Evolutionary conservation across 2,888 invertebrate genomes (phyloP), one percentile per base, ranked within the genome.

Genomic region (Leucoma salicis): DNA sequence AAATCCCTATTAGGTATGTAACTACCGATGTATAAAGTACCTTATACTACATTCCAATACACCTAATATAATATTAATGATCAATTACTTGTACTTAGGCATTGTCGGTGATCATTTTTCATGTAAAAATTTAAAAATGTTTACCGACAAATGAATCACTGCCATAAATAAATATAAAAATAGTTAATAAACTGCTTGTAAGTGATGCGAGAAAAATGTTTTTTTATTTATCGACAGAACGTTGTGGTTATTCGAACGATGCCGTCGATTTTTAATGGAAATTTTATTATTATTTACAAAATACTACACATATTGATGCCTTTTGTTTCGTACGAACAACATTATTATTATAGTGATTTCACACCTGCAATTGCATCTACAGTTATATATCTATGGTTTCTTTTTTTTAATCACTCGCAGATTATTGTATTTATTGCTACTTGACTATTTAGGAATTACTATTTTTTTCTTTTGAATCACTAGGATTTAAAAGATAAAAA

Each of bases 1-100:
- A n/a, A n/a, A n/a, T 42, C 32, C 42, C 42, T 37, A 42, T 15
- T 37, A 33, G 28, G 42, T 37, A 42, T 33, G 27, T 47, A 53
- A 42, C 3, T 33, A 48, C 45, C 49, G 42, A 49, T 63, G 52
- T 61, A 57, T 57, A 62, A 61, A 53, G 39, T 53, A 49, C 49
- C 44, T 57, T 49, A 5, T 60, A 49, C 52, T 53, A 63, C 61
- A 58, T 62, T 57, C 63, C 56, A 61, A 57, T 59, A 58, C 42
- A 51, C 21, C 25, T 51, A 57, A 61, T 49, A 36, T 61, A 51
- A 61, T 46, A 83, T 78, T 82, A 86, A 85, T 84, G 83, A 83
- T 78, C 83, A 86, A 85, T 84, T 84, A 83, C 77, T 84, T 73
- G 82, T 86, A 85, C 79, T 84, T 83, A 82, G 74, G 62, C 56